A percentile compares a stretch with the other conserved stretches of the same genome.
These are phyloP conservation scores for Myotis pilosus DNA, from an alignment of 2,797 vertebrate species.

Conservation along the genomic window DNA sequence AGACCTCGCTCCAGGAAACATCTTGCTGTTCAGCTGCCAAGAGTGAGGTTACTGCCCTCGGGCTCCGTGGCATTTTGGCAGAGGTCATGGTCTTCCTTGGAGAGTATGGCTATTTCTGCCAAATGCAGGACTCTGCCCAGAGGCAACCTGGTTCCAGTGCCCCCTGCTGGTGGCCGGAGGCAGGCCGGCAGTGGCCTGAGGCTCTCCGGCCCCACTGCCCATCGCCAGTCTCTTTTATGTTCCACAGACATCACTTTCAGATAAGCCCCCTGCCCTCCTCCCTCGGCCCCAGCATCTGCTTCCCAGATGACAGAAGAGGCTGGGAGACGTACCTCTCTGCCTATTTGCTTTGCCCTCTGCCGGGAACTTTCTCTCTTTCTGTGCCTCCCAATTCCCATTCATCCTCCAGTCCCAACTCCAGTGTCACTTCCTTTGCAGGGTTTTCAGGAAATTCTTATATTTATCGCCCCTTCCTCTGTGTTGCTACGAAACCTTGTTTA, in stretches of 20 bases:
- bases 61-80: not conserved
- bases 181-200: not conserved
- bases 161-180: not conserved
- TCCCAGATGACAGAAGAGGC: not conserved
- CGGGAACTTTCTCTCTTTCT: not conserved
- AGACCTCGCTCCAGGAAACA: not conserved
- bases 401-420: not conserved
- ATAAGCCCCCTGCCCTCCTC: no score
- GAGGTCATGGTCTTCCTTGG: not conserved
- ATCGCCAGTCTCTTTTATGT: not conserved
- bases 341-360: not conserved
- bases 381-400: not conserved
- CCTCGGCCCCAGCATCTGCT: not conserved
- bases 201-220: rapidly evolving
- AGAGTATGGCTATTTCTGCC: not conserved
- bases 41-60: not conserved
- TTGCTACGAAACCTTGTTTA: not conserved
- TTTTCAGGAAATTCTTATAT: not conserved
- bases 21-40: not conserved
- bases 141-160: not conserved
- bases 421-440: not conserved
- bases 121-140: not conserved
- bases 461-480: not conserved
- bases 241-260: rapidly evolving
- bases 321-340: rapidly evolving